These are phyloP conservation scores for Neoascia interrupta DNA, from an alignment of 2,888 invertebrate genomes.

Conservation along the genomic window DNA sequence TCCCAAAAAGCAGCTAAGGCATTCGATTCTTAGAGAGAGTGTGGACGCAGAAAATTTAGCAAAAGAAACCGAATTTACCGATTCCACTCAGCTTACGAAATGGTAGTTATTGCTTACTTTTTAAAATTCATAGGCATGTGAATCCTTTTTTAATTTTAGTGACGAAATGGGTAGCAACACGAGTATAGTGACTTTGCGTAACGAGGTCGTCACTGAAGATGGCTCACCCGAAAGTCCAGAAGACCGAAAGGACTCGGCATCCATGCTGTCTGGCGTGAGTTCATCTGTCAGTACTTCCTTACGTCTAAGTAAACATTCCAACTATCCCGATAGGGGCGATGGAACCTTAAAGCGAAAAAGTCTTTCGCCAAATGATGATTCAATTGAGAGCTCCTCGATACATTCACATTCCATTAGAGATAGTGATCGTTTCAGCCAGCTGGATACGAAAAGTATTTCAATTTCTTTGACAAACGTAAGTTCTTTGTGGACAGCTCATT, in stretches of 20 bases:
- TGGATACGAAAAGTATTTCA: conserved; percentile 72
- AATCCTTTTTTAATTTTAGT: conserved; percentile 61
- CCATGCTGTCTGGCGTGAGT: conserved; percentile 78
- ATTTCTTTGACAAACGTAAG: conserved; percentile 77
- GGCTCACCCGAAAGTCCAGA: conserved; percentile 53
- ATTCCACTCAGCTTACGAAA: conserved; percentile 72
- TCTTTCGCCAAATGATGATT: conserved; percentile 73
- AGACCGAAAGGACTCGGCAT: conserved; percentile 75
- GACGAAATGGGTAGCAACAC: conserved; percentile 75
- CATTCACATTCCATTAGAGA: conserved; percentile 73
- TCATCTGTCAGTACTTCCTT: conserved; percentile 77
- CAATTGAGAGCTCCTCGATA: conserved; percentile 75
- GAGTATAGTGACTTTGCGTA: conserved; percentile 76
- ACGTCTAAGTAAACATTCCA: conserved; percentile 74
- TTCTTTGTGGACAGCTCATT: conserved; percentile 7
- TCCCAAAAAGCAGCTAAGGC: conserved; percentile 79
- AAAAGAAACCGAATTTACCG: conserved; percentile 76
- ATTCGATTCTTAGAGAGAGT: conserved; percentile 83
- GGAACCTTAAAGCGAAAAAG: conserved; percentile 75
- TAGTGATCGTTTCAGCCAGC: conserved; percentile 71
- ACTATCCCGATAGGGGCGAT: conserved; percentile 77
- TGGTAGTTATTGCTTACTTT: conserved; percentile 69
- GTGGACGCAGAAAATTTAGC: conserved; percentile 80
- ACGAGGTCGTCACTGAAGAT: conserved; percentile 73
- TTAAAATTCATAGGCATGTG: not conserved